A percentile compares a stretch with the other conserved stretches of the same genome.
Conservation (phyloP, 2,888 invertebrate species). For the Leptarthrus brevirostris region DNA sequence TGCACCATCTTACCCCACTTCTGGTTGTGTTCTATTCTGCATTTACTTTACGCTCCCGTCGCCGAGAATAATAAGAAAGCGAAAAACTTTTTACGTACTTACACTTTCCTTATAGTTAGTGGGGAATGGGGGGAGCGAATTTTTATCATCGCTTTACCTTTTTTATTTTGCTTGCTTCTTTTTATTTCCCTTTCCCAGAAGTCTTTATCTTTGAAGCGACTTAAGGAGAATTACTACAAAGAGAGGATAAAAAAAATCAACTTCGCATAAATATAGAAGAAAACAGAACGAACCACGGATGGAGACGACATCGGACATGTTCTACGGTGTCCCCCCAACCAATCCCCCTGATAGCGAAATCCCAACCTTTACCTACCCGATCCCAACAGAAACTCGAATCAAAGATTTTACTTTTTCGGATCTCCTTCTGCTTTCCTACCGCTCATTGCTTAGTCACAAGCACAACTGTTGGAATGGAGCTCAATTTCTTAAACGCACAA, state of each 20-base stretch:
- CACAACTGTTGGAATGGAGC: not conserved
- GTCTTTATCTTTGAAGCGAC: constrained; percentile 29
- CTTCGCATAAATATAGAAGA: constrained; percentile 22
- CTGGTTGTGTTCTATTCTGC: too few species aligned
- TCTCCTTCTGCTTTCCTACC: not conserved
- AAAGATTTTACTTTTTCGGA: constrained; percentile 17
- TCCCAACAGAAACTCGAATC: not conserved
- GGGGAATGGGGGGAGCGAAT: not conserved
- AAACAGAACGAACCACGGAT: not conserved
- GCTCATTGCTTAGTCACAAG: not conserved
- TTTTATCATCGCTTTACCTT: not conserved
- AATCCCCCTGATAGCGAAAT: not conserved
- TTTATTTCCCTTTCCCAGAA: constrained; percentile 4
- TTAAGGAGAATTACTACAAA: constrained; percentile 30
- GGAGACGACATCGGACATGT: not conserved
- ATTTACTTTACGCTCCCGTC: not conserved
- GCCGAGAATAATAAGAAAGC: too few species aligned
- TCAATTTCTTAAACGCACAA: too few species aligned
- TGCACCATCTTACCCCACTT: not conserved
- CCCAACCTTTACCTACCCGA: too few species aligned
- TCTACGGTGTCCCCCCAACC: not conserved
- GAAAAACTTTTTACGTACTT: not conserved
- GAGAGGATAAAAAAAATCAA: constrained; percentile 22
- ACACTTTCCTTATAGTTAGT: not conserved
- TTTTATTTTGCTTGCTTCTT: not conserved